Base-by-base conservation (phyloP, 2,113 vertebrate species). In the Phalacrocorax aristotelis region DNA sequence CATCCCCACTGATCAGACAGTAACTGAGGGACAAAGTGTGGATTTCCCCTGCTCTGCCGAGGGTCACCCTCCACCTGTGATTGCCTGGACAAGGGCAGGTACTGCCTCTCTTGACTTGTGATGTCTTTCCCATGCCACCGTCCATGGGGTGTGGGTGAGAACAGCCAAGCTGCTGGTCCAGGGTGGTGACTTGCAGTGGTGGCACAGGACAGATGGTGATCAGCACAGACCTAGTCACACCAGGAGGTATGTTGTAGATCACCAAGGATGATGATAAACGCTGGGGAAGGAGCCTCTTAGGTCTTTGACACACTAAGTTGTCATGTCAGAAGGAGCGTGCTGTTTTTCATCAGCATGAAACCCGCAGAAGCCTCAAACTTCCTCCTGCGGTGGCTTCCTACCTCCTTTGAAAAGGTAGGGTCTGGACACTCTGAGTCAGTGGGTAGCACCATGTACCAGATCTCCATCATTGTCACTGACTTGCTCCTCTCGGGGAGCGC, bases 61-160 rank as follows among this genome's bases (percentile, higher is more conserved):
- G 6, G 99, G 99, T 25, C 98, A 98, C 82, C 99, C 99, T 11
- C 95, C 98, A 15, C 99, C 99, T 0, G 98, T 99, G 81, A 99
- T 99, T 22, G 97, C 99, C 85, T 99, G 99, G 99, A 99, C 99
- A 0, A 98, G 98, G 38, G 98, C 98, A 82, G 99, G 98, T 98
- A 98, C 55, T 69, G 80, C 62, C 44, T 88, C 7, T 1, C 23
- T 58, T 49, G 6, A 6, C 36, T 65, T 0, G 0, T 3, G 40
- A 8, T 55, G 85, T 80, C 49, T 72, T 55, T 80, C 58, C 52
- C 5, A 0, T 26, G 40, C 11, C 19, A 8, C 26, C 74, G 5
- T 36, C 52, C 52, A 8, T 0, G 1, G 42, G 68, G 12, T 48
- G 27, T 20, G 52, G 52, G 36, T 36, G 71, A 68, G 81, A 55